Percentiles rank a stretch among this genome's conserved stretches.
Evolutionary conservation across 2,113 vertebrate genomes (phyloP).

Genomic region (Micronycteris hirsuta): DNA sequence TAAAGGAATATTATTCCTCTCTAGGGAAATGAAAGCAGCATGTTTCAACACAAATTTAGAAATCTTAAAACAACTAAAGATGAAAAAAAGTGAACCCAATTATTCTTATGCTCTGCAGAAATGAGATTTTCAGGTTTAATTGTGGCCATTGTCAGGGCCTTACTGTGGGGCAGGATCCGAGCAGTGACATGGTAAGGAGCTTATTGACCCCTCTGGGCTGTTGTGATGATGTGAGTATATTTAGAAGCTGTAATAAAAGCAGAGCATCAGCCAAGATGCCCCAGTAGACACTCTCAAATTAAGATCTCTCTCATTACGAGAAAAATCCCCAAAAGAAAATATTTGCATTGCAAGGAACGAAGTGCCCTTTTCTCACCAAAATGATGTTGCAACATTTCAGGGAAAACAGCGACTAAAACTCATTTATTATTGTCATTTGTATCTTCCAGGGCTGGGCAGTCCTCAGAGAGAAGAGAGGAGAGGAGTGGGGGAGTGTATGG

Average conservation of each 20-base stretch:
- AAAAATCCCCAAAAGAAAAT: conserved; percentile 35
- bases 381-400: conserved; percentile 37
- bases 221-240: conserved; percentile 49
- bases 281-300: conserved; percentile 29
- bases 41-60: conserved; percentile 57
- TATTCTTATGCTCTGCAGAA: not conserved
- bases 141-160: not conserved
- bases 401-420: not conserved
- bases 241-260: conserved; percentile 61
- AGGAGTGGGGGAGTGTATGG: not conserved
- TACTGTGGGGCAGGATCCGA: not conserved
- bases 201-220: not conserved
- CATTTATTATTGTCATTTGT: not conserved
- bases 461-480: not conserved
- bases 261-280: conserved; percentile 24
- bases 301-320: not conserved
- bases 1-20: conserved; percentile 63
- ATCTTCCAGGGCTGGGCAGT: not conserved
- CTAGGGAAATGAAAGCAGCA: conserved; percentile 62
- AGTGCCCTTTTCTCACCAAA: conserved; percentile 37
- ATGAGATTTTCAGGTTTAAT: conserved; percentile 5
- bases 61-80: conserved; percentile 56
- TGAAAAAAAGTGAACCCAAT: not conserved
- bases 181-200: not conserved
- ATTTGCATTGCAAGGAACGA: conserved; percentile 5